Evolutionary conservation across 1,140 invertebrate species (phyloP), one percentile per base, ranked within the genome.

Genomic region (Bombus huntii): DNA sequence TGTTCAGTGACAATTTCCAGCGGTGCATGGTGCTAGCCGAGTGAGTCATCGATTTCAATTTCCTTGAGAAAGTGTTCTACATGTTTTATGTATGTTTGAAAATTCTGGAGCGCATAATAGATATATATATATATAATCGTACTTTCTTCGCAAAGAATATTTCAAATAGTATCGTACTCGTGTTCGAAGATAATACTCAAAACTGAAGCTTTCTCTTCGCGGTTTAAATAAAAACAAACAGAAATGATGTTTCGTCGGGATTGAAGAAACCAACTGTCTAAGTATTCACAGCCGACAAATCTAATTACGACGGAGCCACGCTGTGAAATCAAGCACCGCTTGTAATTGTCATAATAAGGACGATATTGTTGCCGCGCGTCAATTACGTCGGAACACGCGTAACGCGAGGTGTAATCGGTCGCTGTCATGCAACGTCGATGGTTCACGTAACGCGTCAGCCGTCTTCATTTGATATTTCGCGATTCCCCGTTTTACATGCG

Each of bases 321-420:
- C 89, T 88, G 90, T 80, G 83, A 92, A 92, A 92, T 89, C 87
- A 87, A 80, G 77, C 79, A 39, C 59, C 87, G 86, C 86, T 92
- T 92, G 85, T 93, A 93, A 93, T 93, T 91, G 92, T 93, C 91
- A 92, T 92, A 93, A 94, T 93, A 88, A 89, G 91, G 75, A 88
- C 85, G 88, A 87, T 89, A 91, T 92, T 91, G 88, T 92, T 92
- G 88, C 88, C 76, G 74, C 82, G 90, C 91, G 92, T 92, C 92
- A 92, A 92, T 93, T 92, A 93, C 78, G 66, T 70, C 76, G 89
- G 74, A 88, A 92, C 91, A 89, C 82, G 89, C 82, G 76, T 80
- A 74, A 87, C 68, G 53, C 81, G 75, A 85, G 57, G 74, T 86
- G 76, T 89, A 90, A 87, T 90, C 86, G 81, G 68, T 39, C 31